These are phyloP conservation scores for Tichodroma muraria DNA, from an alignment of 2,113 vertebrate species.

Conservation along the genomic window DNA sequence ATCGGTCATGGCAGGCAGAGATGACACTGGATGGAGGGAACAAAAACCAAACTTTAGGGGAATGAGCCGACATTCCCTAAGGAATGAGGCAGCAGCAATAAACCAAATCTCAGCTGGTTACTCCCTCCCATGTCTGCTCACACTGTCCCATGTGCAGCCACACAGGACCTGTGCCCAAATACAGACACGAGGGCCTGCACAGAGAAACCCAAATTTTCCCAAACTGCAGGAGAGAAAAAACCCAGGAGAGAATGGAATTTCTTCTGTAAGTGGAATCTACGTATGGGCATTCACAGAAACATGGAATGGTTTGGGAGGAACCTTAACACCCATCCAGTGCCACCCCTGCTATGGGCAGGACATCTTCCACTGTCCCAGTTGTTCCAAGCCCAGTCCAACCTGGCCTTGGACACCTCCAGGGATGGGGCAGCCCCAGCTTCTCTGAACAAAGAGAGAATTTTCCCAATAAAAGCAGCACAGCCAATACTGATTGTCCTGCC, in stretches of 20 bases:
- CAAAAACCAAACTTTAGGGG: background rate
- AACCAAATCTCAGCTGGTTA: background rate
- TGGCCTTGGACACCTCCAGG: background rate
- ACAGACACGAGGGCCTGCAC: background rate
- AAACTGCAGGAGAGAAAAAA: too few species aligned
- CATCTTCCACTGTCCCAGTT: fast-evolving
- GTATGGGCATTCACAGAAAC: background rate
- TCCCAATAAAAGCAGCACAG: background rate
- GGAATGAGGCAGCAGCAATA: background rate
- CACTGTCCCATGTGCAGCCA: fast-evolving
- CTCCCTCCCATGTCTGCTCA: background rate
- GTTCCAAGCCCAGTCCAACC: background rate
- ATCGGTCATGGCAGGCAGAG: slow-evolving; percentile 94
- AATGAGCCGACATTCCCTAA: background rate
- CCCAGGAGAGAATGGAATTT: background rate
- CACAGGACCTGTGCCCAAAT: fast-evolving
- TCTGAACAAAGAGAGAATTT: background rate
- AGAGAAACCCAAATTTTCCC: background rate
- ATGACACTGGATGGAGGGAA: slow-evolving; percentile 79
- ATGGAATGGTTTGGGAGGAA: background rate
- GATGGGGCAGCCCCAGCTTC: background rate
- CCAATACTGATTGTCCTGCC: background rate
- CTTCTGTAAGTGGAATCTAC: too few species aligned
- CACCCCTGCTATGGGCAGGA: background rate
- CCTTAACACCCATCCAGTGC: background rate